Conservation (phyloP, 2,888 invertebrate genomes). For the Leptogaster cylindrica region DNA sequence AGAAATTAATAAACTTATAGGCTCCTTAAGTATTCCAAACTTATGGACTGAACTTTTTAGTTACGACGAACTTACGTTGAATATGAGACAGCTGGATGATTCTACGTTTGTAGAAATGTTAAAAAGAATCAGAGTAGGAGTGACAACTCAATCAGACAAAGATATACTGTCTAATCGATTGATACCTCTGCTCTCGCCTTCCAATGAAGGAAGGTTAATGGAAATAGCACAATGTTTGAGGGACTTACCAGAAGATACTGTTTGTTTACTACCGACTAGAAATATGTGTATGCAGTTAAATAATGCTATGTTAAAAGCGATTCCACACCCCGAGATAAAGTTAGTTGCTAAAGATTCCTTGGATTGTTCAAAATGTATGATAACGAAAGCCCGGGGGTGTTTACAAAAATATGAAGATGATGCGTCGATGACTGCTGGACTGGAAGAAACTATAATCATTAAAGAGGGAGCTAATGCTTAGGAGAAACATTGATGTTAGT, state of each 20-base stretch:
- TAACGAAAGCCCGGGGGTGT: conserved; percentile 4
- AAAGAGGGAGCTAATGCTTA: conserved; percentile 6
- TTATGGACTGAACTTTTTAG: conserved; percentile 9
- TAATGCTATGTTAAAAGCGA: conserved; percentile 4
- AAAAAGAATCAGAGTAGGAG: conserved; percentile 9
- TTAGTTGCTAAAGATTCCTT: conserved; percentile 9
- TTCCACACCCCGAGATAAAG: conserved; percentile 5
- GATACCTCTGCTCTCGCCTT: conserved; percentile 7
- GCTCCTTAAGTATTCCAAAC: conserved; percentile 6
- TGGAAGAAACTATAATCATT: conserved; percentile 4
- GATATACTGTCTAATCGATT: conserved; percentile 5
- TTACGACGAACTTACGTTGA: conserved; percentile 9
- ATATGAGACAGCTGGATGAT: conserved; percentile 7
- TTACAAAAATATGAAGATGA: conserved; percentile 9
- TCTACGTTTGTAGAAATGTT: conserved; percentile 7
- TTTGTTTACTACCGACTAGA: conserved; percentile 9
- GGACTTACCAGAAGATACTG: conserved; percentile 9
- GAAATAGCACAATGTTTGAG: conserved; percentile 7
- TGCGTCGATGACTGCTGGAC: conserved; percentile 9
- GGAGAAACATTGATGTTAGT: conserved; percentile 9
- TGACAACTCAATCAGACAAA: conserved; percentile 7
- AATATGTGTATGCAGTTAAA: conserved; percentile 7
- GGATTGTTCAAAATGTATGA: conserved; percentile 9
- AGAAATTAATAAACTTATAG: conserved; percentile 9
- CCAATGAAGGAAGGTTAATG: conserved; percentile 9